Percentiles rank a stretch among this genome's conserved stretches.
These are phyloP conservation scores for Opisthocomus hoazin DNA, from an alignment of 2,113 vertebrate species.

Conservation along the genomic window DNA sequence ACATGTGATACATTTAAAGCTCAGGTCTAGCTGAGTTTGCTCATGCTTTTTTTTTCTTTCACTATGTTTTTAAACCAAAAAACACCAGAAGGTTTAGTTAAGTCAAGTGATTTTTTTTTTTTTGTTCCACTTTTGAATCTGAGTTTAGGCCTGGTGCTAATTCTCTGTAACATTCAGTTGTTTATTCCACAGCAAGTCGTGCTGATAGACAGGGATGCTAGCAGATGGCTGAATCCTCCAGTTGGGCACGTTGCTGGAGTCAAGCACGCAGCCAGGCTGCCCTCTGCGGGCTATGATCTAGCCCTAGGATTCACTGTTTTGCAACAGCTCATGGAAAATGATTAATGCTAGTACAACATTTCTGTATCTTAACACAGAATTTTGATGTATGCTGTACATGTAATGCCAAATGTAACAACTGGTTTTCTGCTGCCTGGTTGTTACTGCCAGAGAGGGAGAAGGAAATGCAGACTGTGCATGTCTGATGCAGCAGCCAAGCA, in stretches of 20 bases:
- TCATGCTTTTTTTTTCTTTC: neutral
- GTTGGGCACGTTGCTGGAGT: neutral
- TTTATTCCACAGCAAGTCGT: neutral
- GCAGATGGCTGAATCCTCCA: neutral
- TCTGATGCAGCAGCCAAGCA: neutral
- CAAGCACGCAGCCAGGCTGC: constrained; percentile 2
- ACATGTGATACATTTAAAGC: neutral
- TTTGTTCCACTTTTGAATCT: neutral
- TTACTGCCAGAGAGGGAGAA: neutral
- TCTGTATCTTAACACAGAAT: neutral
- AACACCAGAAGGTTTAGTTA: neutral
- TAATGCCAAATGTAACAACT: neutral
- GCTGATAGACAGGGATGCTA: neutral
- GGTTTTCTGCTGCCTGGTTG: neutral
- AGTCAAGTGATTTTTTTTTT: neutral
- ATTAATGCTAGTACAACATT: neutral
- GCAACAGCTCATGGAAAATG: neutral
- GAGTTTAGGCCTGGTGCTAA: neutral
- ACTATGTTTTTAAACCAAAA: neutral
- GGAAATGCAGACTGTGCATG: neutral
- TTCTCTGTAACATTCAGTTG: neutral
- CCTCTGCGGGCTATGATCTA: constrained; percentile 33
- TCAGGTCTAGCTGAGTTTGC: neutral
- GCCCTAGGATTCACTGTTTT: neutral
- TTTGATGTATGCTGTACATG: neutral